Conservation (phyloP, 2,113 vertebrate species). For the Pardalotus punctatus region DNA sequence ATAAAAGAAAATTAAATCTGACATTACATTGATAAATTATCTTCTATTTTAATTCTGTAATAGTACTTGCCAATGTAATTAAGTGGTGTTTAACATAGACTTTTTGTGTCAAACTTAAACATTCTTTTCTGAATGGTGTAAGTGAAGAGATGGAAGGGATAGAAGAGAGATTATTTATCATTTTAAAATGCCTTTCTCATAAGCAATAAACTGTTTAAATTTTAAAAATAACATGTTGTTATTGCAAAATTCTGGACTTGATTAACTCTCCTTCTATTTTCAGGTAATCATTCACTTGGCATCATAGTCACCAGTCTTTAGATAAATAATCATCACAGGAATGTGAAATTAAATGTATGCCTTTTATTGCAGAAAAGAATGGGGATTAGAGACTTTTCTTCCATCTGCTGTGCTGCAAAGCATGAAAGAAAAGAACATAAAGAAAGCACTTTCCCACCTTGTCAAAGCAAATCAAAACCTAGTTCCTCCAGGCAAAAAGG, state of each 20-base stretch:
- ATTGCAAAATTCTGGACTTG: neutral
- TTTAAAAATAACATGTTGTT: neutral
- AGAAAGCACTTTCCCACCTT: slow-evolving; percentile 97
- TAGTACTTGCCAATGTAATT: neutral
- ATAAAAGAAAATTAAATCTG: neutral
- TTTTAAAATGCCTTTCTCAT: neutral
- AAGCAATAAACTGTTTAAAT: neutral
- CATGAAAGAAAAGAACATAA: slow-evolving; percentile 99
- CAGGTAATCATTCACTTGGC: slow-evolving; percentile 18
- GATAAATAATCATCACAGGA: slow-evolving; percentile 54
- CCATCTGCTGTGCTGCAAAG: slow-evolving; percentile 96
- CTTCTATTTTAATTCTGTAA: neutral
- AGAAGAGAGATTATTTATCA: neutral
- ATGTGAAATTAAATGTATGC: slow-evolving; percentile 66
- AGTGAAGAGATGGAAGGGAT: neutral
- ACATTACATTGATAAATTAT: neutral
- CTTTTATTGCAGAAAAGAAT: slow-evolving; percentile 91
- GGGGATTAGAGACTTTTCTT: slow-evolving; percentile 96
- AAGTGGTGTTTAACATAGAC: neutral
- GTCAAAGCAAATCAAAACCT: slow-evolving; percentile 99
- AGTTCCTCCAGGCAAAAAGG: slow-evolving; percentile 98
- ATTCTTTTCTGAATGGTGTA: neutral
- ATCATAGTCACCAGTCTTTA: slow-evolving; percentile 26
- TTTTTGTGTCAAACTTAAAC: neutral
- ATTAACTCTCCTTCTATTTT: slow-evolving; percentile 11